A percentile compares a stretch with the other conserved stretches of the same genome.
These are phyloP conservation scores for Sanderia malayensis DNA, from an alignment of 30 jellyfish, hydroid and myxozoan species.

Conservation along the genomic window DNA sequence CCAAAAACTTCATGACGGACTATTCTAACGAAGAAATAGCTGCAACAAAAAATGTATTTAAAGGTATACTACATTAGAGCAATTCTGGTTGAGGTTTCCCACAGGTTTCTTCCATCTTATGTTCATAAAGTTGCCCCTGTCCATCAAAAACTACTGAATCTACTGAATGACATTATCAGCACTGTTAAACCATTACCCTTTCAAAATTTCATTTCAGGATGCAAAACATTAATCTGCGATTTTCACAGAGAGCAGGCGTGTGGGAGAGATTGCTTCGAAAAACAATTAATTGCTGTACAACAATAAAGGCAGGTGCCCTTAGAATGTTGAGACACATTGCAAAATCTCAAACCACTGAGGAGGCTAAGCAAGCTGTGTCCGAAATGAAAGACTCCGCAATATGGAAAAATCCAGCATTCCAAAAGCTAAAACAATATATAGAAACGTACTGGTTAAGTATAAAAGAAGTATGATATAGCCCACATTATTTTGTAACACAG, in stretches of 20 bases:
- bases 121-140: neutral
- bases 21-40: neutral
- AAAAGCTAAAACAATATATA: neutral
- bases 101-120: neutral
- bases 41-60: neutral
- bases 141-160: neutral
- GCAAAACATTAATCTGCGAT: slow-evolving; percentile 18
- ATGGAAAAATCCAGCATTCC: slow-evolving; percentile 4
- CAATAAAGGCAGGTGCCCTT: slow-evolving; percentile 5
- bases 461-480: neutral
- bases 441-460: slow-evolving; percentile 22
- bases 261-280: slow-evolving; percentile 29
- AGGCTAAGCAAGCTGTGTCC: slow-evolving; percentile 16
- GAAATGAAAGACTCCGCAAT: neutral
- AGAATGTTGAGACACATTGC: slow-evolving; percentile 19
- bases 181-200: neutral
- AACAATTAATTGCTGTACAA: neutral
- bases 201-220: slow-evolving; percentile 4
- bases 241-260: slow-evolving; percentile 27
- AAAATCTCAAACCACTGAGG: slow-evolving; percentile 21
- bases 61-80: neutral
- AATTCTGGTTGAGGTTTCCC: neutral
- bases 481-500: neutral
- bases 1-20: slow-evolving; percentile 1
- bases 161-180: neutral